Conservation (phyloP, 2,888 invertebrate genomes). For the Eupithecia pulchellata region DNA sequence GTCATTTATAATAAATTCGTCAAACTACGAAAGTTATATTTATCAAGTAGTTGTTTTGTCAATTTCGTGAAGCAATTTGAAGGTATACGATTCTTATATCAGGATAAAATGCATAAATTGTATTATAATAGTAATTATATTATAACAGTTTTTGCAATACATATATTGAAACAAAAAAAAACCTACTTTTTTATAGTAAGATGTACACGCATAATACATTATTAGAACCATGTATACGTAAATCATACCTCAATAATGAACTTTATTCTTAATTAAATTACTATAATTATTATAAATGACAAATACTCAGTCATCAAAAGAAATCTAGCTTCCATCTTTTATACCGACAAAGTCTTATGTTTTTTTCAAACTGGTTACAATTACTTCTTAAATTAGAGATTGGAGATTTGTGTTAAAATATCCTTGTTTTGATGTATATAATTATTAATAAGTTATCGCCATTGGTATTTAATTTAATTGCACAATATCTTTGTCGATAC, state of each 20-base stretch:
- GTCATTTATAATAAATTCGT: too few species aligned
- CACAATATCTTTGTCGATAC: not conserved
- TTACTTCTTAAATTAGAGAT: not conserved
- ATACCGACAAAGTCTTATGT: not conserved
- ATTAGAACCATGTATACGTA: conserved; percentile 87
- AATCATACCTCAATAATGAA: conserved; percentile 86
- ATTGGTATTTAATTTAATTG: not conserved
- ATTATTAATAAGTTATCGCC: not conserved
- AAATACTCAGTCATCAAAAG: conserved; percentile 38
- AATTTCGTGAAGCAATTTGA: conserved; percentile 9
- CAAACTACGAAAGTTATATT: too few species aligned
- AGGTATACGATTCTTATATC: conserved; percentile 12
- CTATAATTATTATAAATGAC: conserved; percentile 32
- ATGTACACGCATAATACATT: conserved; percentile 30
- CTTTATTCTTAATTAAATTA: conserved; percentile 50
- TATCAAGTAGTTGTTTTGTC: conserved; percentile 2
- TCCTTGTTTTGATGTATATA: not conserved
- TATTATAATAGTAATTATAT: too few species aligned
- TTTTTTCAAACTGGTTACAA: not conserved
- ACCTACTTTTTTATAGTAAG: conserved; percentile 15
- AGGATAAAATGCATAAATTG: too few species aligned
- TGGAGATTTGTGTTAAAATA: not conserved
- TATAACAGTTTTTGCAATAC: too few species aligned
- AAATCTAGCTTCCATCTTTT: conserved; percentile 33
- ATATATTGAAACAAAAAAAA: too few species aligned